These are phyloP conservation scores for Sycobia sp. DNA, from an alignment of 1,140 invertebrate genomes.

Conservation along the genomic window DNA sequence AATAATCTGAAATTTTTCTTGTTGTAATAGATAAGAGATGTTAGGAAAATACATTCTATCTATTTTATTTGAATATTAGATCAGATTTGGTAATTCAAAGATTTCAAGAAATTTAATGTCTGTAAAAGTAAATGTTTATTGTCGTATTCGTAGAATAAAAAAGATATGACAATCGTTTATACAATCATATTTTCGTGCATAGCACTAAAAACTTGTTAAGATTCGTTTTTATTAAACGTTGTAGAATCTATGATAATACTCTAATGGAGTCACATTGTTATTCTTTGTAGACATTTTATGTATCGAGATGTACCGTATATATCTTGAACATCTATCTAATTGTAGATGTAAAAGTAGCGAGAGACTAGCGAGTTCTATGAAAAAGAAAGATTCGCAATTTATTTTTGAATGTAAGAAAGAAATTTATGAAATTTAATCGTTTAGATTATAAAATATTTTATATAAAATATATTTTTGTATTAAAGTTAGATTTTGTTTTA, in stretches of 20 bases:
- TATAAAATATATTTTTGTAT: slow-evolving; percentile 27
- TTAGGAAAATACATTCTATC: slow-evolving; percentile 23
- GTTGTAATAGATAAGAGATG: slow-evolving; percentile 23
- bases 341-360: slow-evolving; percentile 3
- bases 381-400: background rate
- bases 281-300: slow-evolving; percentile 17
- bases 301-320: background rate
- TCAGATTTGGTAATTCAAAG: slow-evolving; percentile 30
- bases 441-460: no score
- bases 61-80: slow-evolving; percentile 6
- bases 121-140: slow-evolving; percentile 21
- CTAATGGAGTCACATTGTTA: slow-evolving; percentile 11
- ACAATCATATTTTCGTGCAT: slow-evolving; percentile 21
- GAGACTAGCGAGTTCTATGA: background rate
- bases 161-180: slow-evolving; percentile 24
- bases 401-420: background rate
- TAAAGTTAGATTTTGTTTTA: slow-evolving; percentile 12
- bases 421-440: background rate
- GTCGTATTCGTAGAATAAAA: slow-evolving; percentile 14
- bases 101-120: slow-evolving; percentile 30
- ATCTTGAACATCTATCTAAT: background rate
- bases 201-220: slow-evolving; percentile 30
- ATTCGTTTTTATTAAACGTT: slow-evolving; percentile 20
- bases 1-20: slow-evolving; percentile 27
- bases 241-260: background rate